These are phyloP conservation scores for Tor tambroides DNA, from an alignment of 2,113 vertebrate genomes.

Conservation along the genomic window DNA sequence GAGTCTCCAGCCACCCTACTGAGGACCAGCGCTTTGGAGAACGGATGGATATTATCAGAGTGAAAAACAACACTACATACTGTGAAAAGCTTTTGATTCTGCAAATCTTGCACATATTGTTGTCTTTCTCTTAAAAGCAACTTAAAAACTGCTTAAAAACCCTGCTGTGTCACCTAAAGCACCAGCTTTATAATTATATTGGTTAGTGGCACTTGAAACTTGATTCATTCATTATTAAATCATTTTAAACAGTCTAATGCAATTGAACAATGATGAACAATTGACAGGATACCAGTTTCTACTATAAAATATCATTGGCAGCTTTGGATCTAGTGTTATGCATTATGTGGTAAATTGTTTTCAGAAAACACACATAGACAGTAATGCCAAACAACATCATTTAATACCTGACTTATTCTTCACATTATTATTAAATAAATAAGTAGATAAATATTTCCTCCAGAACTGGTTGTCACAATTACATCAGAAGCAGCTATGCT, in stretches of 20 bases:
- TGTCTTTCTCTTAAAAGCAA: too few species aligned
- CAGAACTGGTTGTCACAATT: neutral
- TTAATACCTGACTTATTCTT: conserved; percentile 70
- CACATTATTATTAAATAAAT: conserved; percentile 67
- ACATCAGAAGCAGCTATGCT: neutral
- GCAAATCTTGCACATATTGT: too few species aligned
- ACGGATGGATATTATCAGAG: too few species aligned
- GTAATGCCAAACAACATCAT: conserved; percentile 66
- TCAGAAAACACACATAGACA: neutral
- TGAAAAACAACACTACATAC: too few species aligned
- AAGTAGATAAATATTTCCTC: conserved; percentile 67
- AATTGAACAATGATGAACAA: too few species aligned
- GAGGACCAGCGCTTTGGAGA: too few species aligned
- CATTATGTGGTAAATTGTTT: neutral
- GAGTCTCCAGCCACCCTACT: too few species aligned
- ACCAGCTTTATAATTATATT: neutral
- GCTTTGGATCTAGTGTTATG: neutral
- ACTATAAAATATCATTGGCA: too few species aligned
- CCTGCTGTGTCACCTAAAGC: too few species aligned
- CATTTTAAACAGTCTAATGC: neutral
- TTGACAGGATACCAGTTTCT: too few species aligned
- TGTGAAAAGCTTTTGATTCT: too few species aligned
- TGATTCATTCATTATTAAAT: neutral
- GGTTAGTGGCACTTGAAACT: neutral
- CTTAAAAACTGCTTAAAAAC: too few species aligned